Conservation (phyloP, 35 echinoderm and acorn worm species). For the Amphiura filiformis region DNA sequence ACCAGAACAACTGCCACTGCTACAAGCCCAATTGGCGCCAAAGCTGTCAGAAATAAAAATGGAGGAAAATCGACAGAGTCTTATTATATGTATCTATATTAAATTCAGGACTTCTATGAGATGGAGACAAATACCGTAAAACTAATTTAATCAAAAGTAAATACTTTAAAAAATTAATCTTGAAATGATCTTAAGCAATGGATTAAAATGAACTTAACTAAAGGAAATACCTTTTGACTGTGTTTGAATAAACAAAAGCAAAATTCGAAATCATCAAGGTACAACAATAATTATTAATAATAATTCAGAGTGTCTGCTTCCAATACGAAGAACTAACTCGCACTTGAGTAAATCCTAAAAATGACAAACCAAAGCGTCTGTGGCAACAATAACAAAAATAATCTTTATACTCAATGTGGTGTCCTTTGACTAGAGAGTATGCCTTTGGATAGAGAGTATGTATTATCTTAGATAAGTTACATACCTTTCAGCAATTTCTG, state of each 20-base stretch:
- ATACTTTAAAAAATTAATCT: background rate
- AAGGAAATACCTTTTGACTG: too few relatives aligned
- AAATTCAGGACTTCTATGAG: too few relatives aligned
- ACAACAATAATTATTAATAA: too few relatives aligned
- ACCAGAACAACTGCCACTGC: constrained; percentile 56
- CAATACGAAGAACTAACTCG: too few relatives aligned
- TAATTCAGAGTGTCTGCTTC: too few relatives aligned
- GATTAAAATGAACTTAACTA: too few relatives aligned
- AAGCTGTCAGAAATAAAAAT: too few relatives aligned
- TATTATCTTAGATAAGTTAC: too few relatives aligned
- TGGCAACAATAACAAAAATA: background rate
- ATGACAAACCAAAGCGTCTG: background rate
- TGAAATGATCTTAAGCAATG: too few relatives aligned
- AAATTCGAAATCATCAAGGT: too few relatives aligned
- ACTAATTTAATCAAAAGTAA: background rate
- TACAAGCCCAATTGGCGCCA: constrained; percentile 51
- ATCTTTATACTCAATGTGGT: background rate
- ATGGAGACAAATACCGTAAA: background rate
- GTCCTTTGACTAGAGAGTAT: background rate
- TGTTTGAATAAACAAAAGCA: too few relatives aligned
- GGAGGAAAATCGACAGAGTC: background rate
- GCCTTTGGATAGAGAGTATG: too few relatives aligned
- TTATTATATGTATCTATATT: background rate
- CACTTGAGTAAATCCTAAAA: background rate
- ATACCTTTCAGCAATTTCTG: background rate